Evolutionary conservation across 1,140 invertebrate species (phyloP), one percentile per base, ranked within the genome.

Genomic region (Melanaphis sacchari): DNA sequence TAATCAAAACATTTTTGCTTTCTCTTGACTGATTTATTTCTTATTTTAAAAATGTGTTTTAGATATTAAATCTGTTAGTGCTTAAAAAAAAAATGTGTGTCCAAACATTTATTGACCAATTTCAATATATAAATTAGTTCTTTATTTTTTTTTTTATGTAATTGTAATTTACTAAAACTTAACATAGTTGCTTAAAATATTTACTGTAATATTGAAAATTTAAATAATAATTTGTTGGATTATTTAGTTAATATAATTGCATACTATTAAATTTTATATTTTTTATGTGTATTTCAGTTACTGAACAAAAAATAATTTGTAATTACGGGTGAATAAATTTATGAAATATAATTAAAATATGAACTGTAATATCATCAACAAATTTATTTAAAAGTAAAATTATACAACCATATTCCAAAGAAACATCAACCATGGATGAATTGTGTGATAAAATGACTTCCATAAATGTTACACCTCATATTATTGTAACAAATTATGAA

Each of bases 271-370:
- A 40, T 41, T 26, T 41, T 49, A 87, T 21, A 49, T 88, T 88
- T 88, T 88, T 88, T 26, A 36, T 31, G 8, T 46, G 21, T 21
- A 88, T 88, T 88, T 46, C 85, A 88, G 85, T 88, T 46, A 43
- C 18, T 46, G 41, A 43, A 87, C 43, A 87, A 31, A 15, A 87
- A 87, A 11, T 46, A 9, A 40, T 40, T 40, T 38, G 24, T 84
- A 31, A 40, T 84, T 84, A 1, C 41, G 11, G 26, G 31, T 26
- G 82, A 84, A 84, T 22, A 84, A 41, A 41, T 41, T 31, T 11
- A 84, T 41, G 82, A 41, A 84, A 84, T 41, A 41, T 3, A 66
- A 40, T 84, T 40, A 41, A 84, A 84, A 2, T 41, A 40, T 84
- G 8, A 41, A 2, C 9, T 26, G 18, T 31, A 41, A 84, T 31